A percentile compares a stretch with the other conserved stretches of the same genome.
Conservation (phyloP, 2,888 invertebrate genomes). For the Heliconius sara region DNA sequence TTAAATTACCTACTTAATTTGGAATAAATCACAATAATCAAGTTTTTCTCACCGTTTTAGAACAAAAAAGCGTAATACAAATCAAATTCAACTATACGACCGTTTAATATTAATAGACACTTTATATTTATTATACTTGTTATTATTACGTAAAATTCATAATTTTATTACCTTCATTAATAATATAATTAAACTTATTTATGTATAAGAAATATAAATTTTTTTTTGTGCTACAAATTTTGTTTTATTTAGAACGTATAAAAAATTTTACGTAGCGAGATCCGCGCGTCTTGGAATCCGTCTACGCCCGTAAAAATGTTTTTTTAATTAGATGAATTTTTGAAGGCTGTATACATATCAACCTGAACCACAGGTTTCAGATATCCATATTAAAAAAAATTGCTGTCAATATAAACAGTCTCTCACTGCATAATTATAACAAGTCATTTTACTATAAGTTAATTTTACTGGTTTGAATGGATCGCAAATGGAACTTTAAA, state of each 20-base stretch:
- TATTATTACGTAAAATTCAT: background rate
- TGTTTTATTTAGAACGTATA: background rate
- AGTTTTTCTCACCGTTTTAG: background rate
- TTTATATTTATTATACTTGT: conserved; percentile 3
- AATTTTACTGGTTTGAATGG: background rate
- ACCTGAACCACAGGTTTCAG: background rate
- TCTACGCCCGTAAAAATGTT: no score
- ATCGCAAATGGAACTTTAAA: no score
- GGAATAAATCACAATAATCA: background rate
- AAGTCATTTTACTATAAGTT: background rate
- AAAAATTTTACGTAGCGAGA: no score
- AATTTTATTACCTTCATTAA: background rate
- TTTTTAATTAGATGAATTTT: no score
- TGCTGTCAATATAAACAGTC: background rate
- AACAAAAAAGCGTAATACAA: background rate
- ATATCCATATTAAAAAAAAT: background rate
- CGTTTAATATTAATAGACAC: background rate
- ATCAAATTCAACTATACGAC: conserved; percentile 4
- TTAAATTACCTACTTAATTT: background rate
- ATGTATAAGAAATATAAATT: background rate
- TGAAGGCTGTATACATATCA: no score
- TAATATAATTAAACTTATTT: background rate
- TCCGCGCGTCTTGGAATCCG: no score
- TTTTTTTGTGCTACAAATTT: background rate
- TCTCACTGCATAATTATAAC: background rate